A percentile compares a stretch with the other conserved stretches of the same genome.
Conservation (phyloP, 2,113 vertebrate genomes). For the Otolemur garnettii region DNA sequence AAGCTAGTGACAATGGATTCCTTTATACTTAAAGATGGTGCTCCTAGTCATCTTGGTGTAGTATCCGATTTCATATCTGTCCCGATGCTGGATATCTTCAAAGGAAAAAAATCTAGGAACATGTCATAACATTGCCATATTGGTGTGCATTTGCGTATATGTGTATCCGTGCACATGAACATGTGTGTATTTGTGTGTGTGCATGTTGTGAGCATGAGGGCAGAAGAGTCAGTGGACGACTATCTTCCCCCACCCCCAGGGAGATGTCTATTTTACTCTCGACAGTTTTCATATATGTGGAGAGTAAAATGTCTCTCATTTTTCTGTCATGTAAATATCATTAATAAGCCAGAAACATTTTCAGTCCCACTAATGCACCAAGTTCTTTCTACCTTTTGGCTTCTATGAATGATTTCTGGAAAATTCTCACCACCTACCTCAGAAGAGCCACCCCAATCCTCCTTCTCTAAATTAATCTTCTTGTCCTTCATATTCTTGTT, state of each 20-base stretch:
- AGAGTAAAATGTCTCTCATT: background rate
- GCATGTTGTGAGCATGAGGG: background rate
- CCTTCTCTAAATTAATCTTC: background rate
- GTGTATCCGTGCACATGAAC: background rate
- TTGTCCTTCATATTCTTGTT: background rate
- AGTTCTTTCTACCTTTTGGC: background rate
- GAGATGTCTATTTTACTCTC: background rate
- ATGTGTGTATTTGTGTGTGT: background rate
- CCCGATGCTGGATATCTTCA: background rate
- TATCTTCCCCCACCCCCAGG: background rate
- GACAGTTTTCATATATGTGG: background rate
- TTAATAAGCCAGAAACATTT: background rate
- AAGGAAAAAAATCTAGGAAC: background rate
- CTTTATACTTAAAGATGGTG: background rate
- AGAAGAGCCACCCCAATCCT: background rate
- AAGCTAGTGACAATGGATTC: background rate
- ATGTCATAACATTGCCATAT: background rate
- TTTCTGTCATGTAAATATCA: background rate
- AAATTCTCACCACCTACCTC: background rate
- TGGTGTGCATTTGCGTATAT: background rate
- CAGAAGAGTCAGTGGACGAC: background rate
- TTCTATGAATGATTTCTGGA: background rate
- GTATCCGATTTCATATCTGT: background rate
- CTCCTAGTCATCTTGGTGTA: background rate
- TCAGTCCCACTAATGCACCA: background rate